A percentile compares a stretch with the other conserved stretches of the same genome.
Conservation (phyloP, 2,113 vertebrate species). For the Ciconia maguari region DNA sequence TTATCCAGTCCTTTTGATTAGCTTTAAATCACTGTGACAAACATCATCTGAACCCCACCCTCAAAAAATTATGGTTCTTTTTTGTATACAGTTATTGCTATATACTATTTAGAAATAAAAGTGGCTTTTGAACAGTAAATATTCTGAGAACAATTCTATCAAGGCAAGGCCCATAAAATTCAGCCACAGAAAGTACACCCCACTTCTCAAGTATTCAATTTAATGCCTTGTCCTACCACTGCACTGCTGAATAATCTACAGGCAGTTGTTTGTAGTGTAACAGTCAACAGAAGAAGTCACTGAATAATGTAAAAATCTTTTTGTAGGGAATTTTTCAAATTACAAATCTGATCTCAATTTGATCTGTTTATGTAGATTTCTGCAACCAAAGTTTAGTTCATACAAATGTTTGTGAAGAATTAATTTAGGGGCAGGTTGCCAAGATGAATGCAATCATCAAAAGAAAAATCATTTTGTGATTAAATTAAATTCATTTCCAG, state of each 20-base stretch:
- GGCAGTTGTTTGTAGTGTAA: background rate
- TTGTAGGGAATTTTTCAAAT: background rate
- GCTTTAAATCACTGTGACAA: background rate
- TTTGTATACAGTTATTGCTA: background rate
- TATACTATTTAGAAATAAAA: background rate
- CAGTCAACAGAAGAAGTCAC: background rate
- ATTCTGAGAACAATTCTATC: background rate
- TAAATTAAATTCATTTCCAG: slow-evolving; percentile 25
- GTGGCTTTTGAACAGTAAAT: background rate
- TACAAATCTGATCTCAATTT: background rate
- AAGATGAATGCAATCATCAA: background rate
- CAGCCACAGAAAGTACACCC: background rate
- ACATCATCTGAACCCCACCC: background rate
- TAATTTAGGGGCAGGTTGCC: background rate
- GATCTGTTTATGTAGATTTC: background rate
- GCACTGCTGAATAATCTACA: background rate
- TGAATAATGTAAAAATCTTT: background rate
- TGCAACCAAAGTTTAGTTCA: background rate
- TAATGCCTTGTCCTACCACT: background rate
- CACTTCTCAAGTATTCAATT: background rate
- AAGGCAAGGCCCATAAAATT: background rate
- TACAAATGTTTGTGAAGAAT: background rate
- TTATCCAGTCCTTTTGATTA: background rate
- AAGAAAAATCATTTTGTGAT: slow-evolving; percentile 5
- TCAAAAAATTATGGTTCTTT: background rate